phyloP scores from a whole-genome alignment of 2,888 invertebrate species.

The Horisme vitalbata region DNA sequence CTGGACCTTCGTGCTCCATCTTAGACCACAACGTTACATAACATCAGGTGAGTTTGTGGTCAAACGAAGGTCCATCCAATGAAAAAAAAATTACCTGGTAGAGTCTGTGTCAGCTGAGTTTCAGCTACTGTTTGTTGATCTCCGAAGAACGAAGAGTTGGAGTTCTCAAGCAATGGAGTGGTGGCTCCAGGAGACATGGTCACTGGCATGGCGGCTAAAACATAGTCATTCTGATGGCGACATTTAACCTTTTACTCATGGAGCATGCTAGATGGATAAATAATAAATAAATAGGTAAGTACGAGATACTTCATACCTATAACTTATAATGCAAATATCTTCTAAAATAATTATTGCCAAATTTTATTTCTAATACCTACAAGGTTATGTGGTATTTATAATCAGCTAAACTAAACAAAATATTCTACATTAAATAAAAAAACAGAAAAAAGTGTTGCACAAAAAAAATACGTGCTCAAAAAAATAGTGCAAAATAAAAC shows the following conservation, averaged over 20 bases:
- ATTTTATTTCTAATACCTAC: too few species aligned
- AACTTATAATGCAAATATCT: too few species aligned
- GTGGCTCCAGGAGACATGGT: constrained; percentile 74
- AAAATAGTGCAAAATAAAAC: constrained; percentile 39
- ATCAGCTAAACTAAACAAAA: constrained; percentile 11
- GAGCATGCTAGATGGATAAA: too few species aligned
- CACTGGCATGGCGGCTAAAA: constrained; percentile 74
- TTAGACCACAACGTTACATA: too few species aligned
- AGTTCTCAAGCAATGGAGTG: constrained; percentile 70
- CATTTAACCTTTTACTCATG: too few species aligned
- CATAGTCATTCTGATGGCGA: constrained; percentile 1
- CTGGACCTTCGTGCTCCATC: too few species aligned
- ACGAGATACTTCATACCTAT: too few species aligned
- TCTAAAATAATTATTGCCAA: too few species aligned
- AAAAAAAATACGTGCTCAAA: constrained; percentile 13
- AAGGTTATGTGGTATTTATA: too few species aligned
- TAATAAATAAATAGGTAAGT: too few species aligned
- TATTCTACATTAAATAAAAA: constrained; percentile 10
- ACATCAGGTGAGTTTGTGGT: too few species aligned
- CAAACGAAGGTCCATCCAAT: too few species aligned
- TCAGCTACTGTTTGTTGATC: constrained; percentile 67
- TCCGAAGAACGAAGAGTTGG: constrained; percentile 68
- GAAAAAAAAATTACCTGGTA: constrained; percentile 61
- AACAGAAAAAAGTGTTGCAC: constrained; percentile 16
- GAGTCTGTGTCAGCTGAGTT: constrained; percentile 67